phyloP scores from a whole-genome alignment of 2,797 vertebrate genomes.

The Percopsis omiscomaycus region DNA sequence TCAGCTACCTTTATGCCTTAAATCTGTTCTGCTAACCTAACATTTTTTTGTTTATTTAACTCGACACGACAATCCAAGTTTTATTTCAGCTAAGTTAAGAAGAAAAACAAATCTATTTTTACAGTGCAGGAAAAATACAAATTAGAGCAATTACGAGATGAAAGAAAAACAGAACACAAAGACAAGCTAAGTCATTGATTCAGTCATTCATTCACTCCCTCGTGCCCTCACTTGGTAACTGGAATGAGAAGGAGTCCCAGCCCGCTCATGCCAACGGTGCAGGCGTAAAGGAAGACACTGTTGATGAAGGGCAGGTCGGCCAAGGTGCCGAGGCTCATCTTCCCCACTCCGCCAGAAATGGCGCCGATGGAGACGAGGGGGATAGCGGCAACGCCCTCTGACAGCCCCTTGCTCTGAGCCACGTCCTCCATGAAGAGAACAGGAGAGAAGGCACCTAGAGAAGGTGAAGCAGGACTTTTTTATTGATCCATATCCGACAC shows the following conservation, averaged over 20 bases:
- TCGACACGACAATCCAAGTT: too few species aligned
- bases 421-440: constrained; percentile 87
- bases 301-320: constrained; percentile 85
- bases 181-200: not conserved
- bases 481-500: not conserved
- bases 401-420: constrained; percentile 80
- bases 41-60: too few species aligned
- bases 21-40: too few species aligned
- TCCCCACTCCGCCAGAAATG: constrained; percentile 82
- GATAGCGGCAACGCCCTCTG: constrained; percentile 75
- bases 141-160: not conserved
- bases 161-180: not conserved
- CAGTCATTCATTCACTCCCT: not conserved
- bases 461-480: not conserved
- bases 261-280: constrained; percentile 78
- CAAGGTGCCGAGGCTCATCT: constrained; percentile 80
- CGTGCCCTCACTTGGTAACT: constrained; percentile 66
- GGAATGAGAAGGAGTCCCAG: constrained; percentile 82
- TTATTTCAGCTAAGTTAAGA: not conserved
- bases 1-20: too few species aligned
- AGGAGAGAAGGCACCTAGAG: constrained; percentile 81
- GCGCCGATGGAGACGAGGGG: constrained; percentile 86
- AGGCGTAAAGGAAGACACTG: constrained; percentile 80
- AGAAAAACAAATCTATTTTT: not conserved
- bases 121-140: not conserved